phyloP scores from a whole-genome alignment of 1,140 invertebrate species.

The Theocolax elegans region DNA sequence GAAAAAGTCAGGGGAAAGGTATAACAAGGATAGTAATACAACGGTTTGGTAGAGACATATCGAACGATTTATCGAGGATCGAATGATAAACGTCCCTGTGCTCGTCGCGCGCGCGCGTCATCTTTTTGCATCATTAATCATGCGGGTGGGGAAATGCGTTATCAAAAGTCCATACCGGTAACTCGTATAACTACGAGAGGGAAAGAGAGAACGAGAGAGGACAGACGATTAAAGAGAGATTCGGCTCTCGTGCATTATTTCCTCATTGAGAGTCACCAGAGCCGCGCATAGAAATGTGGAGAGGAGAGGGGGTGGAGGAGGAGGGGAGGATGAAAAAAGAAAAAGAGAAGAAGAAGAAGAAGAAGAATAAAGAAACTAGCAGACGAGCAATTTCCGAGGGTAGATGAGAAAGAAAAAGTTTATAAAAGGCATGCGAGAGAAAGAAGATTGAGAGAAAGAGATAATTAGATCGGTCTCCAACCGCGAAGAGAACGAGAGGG shows the following conservation, averaged over 20 bases:
- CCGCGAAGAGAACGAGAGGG: conserved; percentile 31
- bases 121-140: conserved; percentile 29
- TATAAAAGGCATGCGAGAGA: background rate
- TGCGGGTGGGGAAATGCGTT: background rate
- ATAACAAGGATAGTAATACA: too few relatives aligned
- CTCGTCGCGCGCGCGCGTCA: background rate
- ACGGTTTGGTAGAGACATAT: background rate
- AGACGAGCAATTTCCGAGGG: background rate
- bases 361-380: background rate
- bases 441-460: conserved; percentile 7
- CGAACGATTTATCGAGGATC: conserved; percentile 7
- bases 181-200: background rate
- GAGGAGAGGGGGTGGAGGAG: background rate
- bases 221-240: too few relatives aligned
- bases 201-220: background rate
- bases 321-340: background rate
- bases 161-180: conserved; percentile 2
- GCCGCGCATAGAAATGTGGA: background rate
- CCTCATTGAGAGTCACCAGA: background rate
- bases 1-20: too few relatives aligned
- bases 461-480: conserved; percentile 42
- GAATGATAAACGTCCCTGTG: conserved; percentile 1
- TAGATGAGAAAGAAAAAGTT: background rate
- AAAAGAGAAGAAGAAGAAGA: too few relatives aligned
- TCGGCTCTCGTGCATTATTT: too few relatives aligned